These are phyloP conservation scores for Menidia beryllina DNA, from an alignment of 2,113 vertebrate genomes.

Conservation along the genomic window DNA sequence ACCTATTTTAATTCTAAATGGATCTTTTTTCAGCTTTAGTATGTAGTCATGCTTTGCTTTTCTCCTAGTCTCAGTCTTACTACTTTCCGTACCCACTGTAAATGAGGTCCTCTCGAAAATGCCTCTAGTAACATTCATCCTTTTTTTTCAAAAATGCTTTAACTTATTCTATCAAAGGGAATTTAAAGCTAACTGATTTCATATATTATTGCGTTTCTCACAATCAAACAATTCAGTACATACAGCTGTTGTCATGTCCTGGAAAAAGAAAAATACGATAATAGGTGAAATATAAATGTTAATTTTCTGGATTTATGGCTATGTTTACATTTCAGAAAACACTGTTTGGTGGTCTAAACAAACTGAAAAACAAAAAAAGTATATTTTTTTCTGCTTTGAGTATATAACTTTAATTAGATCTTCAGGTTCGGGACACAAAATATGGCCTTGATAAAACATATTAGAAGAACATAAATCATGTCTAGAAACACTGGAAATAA, in stretches of 20 bases:
- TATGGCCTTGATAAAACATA: no score
- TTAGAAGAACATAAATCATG: no score
- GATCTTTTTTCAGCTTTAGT: slow-evolving; percentile 16
- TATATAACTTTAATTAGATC: background rate
- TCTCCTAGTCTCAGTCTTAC: slow-evolving; percentile 36
- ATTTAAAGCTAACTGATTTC: background rate
- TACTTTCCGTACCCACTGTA: no score
- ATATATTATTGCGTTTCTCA: background rate
- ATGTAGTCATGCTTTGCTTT: slow-evolving; percentile 16
- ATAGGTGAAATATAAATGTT: no score
- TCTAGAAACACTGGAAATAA: no score
- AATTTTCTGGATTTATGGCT: no score
- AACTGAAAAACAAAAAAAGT: no score
- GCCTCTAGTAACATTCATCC: slow-evolving; percentile 10
- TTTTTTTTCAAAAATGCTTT: slow-evolving; percentile 25
- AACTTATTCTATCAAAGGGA: slow-evolving; percentile 13
- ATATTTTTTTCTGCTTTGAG: background rate
- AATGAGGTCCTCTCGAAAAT: slow-evolving; percentile 35
- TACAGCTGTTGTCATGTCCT: background rate
- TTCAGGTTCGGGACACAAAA: no score
- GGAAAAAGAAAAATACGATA: no score
- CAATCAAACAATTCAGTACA: background rate
- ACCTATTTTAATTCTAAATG: background rate
- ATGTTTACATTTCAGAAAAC: no score
- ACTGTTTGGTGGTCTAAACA: no score